Evolutionary conservation across 2,113 vertebrate species (phyloP).

Genomic region (Melozone crissalis): DNA sequence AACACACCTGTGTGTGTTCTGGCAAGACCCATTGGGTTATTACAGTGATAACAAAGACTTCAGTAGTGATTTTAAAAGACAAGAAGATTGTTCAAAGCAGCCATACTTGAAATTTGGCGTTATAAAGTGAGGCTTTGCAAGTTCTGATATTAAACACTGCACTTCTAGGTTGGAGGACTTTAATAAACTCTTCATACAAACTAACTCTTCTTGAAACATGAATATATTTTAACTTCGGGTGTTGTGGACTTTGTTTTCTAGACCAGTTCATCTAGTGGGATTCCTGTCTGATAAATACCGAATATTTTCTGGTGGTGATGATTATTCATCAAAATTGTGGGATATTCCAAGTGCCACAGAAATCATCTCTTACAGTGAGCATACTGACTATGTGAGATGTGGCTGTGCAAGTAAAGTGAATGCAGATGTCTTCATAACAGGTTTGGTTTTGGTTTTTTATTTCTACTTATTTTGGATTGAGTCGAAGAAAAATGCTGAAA

Average conservation of each 20-base stretch:
- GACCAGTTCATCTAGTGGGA: slow-evolving; percentile 88
- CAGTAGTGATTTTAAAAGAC: not conserved
- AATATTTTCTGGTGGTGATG: slow-evolving; percentile 91
- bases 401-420: slow-evolving; percentile 88
- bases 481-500: not conserved
- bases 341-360: slow-evolving; percentile 87
- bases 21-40: not conserved
- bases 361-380: slow-evolving; percentile 83
- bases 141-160: not conserved
- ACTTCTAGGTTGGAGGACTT: not conserved
- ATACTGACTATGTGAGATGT: slow-evolving; percentile 92
- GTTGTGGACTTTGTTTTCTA: slow-evolving; percentile 60
- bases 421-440: slow-evolving; percentile 91
- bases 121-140: not conserved
- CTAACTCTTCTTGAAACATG: not conserved
- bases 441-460: slow-evolving; percentile 64
- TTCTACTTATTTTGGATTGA: not conserved
- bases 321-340: slow-evolving; percentile 90
- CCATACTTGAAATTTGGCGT: not conserved
- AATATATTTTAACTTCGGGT: not conserved
- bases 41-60: fast-evolving
- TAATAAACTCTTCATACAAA: not conserved
- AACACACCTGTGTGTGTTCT: not conserved
- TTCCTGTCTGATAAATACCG: slow-evolving; percentile 90
- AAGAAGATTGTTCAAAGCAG: not conserved